These are phyloP conservation scores for Goniozus legneri DNA, from an alignment of 1,140 invertebrate genomes.

Conservation along the genomic window DNA sequence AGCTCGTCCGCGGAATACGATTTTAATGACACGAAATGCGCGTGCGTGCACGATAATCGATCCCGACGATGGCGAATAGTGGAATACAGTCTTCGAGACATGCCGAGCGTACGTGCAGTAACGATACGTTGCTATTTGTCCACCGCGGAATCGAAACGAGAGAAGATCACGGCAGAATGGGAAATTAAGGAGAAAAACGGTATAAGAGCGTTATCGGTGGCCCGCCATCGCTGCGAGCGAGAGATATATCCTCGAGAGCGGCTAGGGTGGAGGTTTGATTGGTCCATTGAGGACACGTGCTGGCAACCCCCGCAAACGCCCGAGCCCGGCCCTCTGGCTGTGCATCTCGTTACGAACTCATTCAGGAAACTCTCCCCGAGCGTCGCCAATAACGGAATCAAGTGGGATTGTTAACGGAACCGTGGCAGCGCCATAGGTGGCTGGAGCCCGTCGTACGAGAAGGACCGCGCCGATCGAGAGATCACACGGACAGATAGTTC, in stretches of 20 bases:
- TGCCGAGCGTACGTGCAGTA: too few species aligned
- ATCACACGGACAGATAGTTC: too few species aligned
- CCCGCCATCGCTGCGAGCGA: not conserved
- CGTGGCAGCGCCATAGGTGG: slow-evolving; percentile 30
- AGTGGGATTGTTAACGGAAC: slow-evolving; percentile 45
- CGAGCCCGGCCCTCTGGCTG: slow-evolving; percentile 38
- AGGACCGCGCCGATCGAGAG: too few species aligned
- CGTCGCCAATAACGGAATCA: slow-evolving; percentile 42
- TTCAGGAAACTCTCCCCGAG: slow-evolving; percentile 42
- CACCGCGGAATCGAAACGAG: not conserved
- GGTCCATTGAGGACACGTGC: slow-evolving; percentile 52
- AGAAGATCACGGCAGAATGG: not conserved
- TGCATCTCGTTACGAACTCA: slow-evolving; percentile 51
- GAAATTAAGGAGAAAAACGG: not conserved
- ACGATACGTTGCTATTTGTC: too few species aligned
- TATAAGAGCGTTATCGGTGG: not conserved
- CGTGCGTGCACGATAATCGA: too few species aligned
- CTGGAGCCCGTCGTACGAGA: too few species aligned
- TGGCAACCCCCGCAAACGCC: slow-evolving; percentile 26
- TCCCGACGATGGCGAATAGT: too few species aligned
- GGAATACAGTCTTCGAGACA: too few species aligned
- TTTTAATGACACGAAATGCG: too few species aligned
- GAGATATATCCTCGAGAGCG: slow-evolving; percentile 6
- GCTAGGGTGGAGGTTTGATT: slow-evolving; percentile 49
- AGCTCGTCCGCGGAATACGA: too few species aligned